Conservation (phyloP, 2,113 vertebrate species). For the Phyllostomus hastatus region DNA sequence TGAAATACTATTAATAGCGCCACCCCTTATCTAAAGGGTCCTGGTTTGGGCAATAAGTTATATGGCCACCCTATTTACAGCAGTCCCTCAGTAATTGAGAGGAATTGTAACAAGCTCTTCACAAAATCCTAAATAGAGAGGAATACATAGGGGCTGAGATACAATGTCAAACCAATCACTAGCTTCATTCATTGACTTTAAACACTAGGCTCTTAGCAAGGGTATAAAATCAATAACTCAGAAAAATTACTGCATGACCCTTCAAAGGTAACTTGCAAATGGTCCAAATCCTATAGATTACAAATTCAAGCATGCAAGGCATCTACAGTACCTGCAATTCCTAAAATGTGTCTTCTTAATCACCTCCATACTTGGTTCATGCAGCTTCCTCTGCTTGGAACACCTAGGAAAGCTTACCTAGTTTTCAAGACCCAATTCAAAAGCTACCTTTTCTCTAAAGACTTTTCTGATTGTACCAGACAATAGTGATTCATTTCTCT, state of each 20-base stretch:
- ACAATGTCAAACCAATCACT: background rate
- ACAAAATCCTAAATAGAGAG: background rate
- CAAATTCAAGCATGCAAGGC: background rate
- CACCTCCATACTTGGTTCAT: background rate
- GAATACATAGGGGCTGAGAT: background rate
- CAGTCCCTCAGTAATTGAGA: background rate
- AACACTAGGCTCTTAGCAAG: background rate
- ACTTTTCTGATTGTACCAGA: background rate
- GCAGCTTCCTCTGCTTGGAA: background rate
- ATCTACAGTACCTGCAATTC: background rate
- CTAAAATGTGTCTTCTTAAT: background rate
- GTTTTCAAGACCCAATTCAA: slow-evolving; percentile 9
- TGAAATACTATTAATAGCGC: background rate
- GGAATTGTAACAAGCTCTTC: background rate
- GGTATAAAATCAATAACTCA: background rate
- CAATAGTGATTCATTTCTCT: background rate
- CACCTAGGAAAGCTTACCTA: background rate
- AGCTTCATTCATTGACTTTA: background rate
- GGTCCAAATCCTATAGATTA: background rate
- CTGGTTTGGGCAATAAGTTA: background rate
- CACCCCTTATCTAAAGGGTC: background rate
- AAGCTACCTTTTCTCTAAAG: background rate
- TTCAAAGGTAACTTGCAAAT: background rate
- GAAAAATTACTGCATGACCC: background rate
- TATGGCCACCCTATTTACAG: background rate